Conservation (phyloP, 2,888 invertebrate genomes). For the Leptopilina drosophilae region DNA sequence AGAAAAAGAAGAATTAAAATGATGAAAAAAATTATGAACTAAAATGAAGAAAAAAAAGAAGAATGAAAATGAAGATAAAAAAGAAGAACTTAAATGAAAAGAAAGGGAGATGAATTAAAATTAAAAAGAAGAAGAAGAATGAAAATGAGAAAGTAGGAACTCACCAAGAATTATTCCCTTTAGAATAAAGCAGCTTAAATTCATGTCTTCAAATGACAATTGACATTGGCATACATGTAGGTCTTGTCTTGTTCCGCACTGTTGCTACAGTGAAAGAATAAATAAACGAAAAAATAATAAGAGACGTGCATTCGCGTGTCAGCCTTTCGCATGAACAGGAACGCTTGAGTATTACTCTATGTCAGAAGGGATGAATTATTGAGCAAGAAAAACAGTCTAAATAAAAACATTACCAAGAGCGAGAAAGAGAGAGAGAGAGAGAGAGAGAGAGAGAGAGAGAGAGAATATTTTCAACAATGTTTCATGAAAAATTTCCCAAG, state of each 20-base stretch:
- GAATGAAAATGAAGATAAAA: neutral
- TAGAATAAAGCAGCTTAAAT: neutral
- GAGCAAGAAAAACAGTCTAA: conserved; percentile 28
- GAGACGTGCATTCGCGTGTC: conserved; percentile 35
- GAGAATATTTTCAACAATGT: conserved; percentile 13
- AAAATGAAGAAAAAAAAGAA: no score
- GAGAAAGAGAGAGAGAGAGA: neutral
- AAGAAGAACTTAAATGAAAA: no score
- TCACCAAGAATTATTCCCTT: neutral
- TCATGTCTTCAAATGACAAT: conserved; percentile 34
- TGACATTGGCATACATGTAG: neutral
- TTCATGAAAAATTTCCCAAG: neutral
- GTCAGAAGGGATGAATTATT: conserved; percentile 39
- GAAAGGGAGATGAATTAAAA: no score
- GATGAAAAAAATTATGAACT: no score
- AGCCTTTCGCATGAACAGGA: conserved; percentile 33
- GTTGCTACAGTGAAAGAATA: neutral
- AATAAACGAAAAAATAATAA: conserved; percentile 39
- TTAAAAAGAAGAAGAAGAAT: neutral
- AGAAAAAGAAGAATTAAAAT: no score
- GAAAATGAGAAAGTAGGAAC: neutral
- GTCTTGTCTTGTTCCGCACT: neutral
- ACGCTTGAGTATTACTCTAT: conserved; percentile 34
- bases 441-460: neutral
- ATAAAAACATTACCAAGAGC: conserved; percentile 24